Base-by-base conservation (phyloP, 2,888 invertebrate genomes). In the Epinotia brunnichana region DNA sequence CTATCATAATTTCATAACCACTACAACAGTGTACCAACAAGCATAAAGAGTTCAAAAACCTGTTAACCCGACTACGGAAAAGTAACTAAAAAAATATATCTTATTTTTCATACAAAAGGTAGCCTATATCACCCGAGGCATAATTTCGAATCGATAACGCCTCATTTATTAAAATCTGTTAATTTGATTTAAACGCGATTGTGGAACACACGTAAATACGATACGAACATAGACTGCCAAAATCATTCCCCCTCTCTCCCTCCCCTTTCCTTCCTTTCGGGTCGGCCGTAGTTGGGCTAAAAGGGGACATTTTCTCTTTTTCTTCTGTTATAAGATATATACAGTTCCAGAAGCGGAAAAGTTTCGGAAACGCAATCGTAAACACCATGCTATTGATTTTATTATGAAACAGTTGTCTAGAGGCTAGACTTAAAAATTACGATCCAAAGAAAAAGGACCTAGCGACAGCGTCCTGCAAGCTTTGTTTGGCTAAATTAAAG, bases 371-470 rank as follows among this genome's bases (percentile, higher is more conserved):
- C 92, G 92, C 76, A 90, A 87, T 9, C 83, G 80, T 53, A 74
- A 74, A 0, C 78, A 85, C 1, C 92, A 93, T 69, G 7, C 1
- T 35, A 35, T 35, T 35, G 35, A 35, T 9, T 77, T 84, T 0
- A 86, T 88, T 24, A 76, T 85, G 0, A 84, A 83, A 66, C 80
- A 84, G 29, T 67, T 85, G 1, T 73, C 87, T 1, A 91, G 88
- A 73, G 1, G 73, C 87, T 1, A 91, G 88, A 73, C 90, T 90
- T 0, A 83, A 87, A 54, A 91, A 91, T 76, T 92, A 92, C 73
- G 91, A 92, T 67, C 90, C 92, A 0, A 44, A 92, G 0, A 93
- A 93, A 82, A 89, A 92, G 82, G 92, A 93, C 70, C 90, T 93
- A 21, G 82, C 86, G 0, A 81, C 80, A 35, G 84, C 87, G 0